phyloP scores from a whole-genome alignment of 2,888 invertebrate species.

The Cheilosia scutellata region DNA sequence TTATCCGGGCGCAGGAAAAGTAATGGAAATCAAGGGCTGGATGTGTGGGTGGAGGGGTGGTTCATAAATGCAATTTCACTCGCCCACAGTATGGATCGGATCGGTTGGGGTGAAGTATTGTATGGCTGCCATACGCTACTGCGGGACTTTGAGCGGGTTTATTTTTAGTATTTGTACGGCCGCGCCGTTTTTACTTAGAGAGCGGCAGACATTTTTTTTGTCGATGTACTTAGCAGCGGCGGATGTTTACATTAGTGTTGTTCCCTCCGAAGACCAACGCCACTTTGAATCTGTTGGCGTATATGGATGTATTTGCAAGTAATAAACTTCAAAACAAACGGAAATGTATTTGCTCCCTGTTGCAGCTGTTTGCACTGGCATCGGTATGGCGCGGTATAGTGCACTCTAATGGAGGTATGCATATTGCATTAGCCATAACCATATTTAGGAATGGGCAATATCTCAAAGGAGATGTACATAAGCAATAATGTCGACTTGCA shows the following conservation, averaged over 20 bases:
- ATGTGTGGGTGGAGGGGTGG: neutral
- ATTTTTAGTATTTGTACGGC: slow-evolving; percentile 31
- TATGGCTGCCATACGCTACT: neutral
- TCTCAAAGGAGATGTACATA: slow-evolving; percentile 2
- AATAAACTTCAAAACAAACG: slow-evolving; percentile 54
- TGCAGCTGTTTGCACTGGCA: slow-evolving; percentile 34
- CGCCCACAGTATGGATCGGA: slow-evolving; percentile 1
- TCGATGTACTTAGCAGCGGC: slow-evolving; percentile 9
- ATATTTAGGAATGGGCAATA: slow-evolving; percentile 5
- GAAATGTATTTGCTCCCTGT: slow-evolving; percentile 50
- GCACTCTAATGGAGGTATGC: slow-evolving; percentile 19
- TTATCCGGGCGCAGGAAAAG: slow-evolving; percentile 33
- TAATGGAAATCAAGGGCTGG: slow-evolving; percentile 46
- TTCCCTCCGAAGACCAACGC: slow-evolving; percentile 42
- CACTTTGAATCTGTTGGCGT: slow-evolving; percentile 52
- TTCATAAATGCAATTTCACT: slow-evolving; percentile 31
- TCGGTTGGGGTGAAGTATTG: slow-evolving; percentile 8
- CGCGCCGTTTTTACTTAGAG: neutral
- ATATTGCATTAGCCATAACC: slow-evolving; percentile 45
- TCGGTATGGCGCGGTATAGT: neutral
- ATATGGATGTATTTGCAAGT: slow-evolving; percentile 45
- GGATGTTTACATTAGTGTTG: slow-evolving; percentile 24
- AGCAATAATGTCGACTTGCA: slow-evolving; percentile 5
- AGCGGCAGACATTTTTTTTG: neutral
- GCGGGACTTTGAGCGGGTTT: slow-evolving; percentile 30